Conservation (phyloP, 2,888 invertebrate genomes). For the Agrotis clavis region DNA sequence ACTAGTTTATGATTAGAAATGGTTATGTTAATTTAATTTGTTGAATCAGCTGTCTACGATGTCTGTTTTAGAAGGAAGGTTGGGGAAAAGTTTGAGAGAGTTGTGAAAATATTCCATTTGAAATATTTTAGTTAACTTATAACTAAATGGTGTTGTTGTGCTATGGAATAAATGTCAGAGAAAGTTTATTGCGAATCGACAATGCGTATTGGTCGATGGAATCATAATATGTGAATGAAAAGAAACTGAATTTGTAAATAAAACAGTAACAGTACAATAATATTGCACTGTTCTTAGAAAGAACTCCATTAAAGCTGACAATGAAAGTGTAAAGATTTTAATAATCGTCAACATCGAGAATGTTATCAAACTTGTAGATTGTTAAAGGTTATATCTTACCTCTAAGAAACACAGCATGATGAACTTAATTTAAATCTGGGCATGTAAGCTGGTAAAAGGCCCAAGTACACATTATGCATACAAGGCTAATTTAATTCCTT, state of each 20-base stretch:
- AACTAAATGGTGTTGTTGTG: constrained; percentile 31
- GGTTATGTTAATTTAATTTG: constrained; percentile 57
- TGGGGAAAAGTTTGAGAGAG: constrained; percentile 10
- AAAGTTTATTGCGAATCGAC: constrained; percentile 48
- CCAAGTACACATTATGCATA: background rate
- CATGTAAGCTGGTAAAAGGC: background rate
- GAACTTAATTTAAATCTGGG: background rate
- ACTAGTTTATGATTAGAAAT: constrained; percentile 57
- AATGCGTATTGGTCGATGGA: background rate
- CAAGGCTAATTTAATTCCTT: constrained; percentile 15
- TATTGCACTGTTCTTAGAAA: background rate
- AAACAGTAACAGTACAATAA: constrained; percentile 23
- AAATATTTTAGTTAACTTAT: constrained; percentile 39
- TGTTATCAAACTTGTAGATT: background rate
- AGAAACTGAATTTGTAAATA: background rate
- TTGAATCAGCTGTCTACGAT: constrained; percentile 62
- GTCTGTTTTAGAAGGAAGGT: constrained; percentile 44
- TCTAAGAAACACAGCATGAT: background rate
- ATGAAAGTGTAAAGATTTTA: background rate
- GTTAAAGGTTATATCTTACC: background rate
- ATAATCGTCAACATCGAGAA: background rate
- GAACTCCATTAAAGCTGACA: too few relatives aligned
- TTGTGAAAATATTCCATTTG: constrained; percentile 31
- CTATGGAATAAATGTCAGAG: constrained; percentile 33
- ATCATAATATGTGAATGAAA: constrained; percentile 11